A percentile compares a stretch with the other conserved stretches of the same genome.
These are phyloP conservation scores for Listronotus oregonensis DNA, from an alignment of 1,140 invertebrate species.

Conservation along the genomic window DNA sequence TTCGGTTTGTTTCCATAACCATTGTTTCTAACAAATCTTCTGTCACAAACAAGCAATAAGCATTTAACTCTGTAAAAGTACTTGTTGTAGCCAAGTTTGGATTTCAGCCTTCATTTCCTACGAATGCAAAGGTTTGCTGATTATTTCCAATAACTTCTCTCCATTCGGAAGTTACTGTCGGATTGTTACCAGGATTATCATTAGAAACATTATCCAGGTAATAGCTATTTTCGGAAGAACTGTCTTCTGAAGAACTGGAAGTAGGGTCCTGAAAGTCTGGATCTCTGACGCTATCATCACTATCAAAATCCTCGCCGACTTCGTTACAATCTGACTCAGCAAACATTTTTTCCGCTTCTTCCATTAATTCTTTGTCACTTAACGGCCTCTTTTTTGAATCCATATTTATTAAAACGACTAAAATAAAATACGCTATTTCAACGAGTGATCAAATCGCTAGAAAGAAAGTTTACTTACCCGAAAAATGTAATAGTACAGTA, in stretches of 20 bases:
- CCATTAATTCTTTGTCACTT: slow-evolving; percentile 10
- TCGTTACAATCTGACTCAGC: slow-evolving; percentile 12
- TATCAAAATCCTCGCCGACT: slow-evolving; percentile 15
- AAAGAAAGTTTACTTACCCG: not conserved
- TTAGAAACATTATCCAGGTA: slow-evolving; percentile 9
- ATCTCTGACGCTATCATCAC: slow-evolving; percentile 23
- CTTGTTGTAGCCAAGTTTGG: slow-evolving; percentile 24
- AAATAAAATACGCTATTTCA: slow-evolving; percentile 9
- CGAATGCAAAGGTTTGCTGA: slow-evolving; percentile 11
- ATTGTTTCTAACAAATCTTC: no score
- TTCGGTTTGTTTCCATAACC: no score
- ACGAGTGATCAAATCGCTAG: not conserved
- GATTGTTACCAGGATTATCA: slow-evolving; percentile 17
- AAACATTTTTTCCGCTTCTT: slow-evolving; percentile 14
- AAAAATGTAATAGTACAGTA: not conserved
- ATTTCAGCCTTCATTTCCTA: slow-evolving; percentile 26
- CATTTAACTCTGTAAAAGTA: slow-evolving; percentile 26
- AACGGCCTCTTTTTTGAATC: slow-evolving; percentile 13
- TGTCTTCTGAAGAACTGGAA: slow-evolving; percentile 24
- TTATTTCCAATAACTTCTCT: slow-evolving; percentile 26
- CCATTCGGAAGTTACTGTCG: slow-evolving; percentile 22
- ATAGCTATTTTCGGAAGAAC: slow-evolving; percentile 13
- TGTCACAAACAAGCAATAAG: no score
- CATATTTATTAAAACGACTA: slow-evolving; percentile 14
- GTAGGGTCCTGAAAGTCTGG: slow-evolving; percentile 25